phyloP scores from a whole-genome alignment of 2,113 vertebrate genomes.

The Onychorhynchus coronatus region DNA sequence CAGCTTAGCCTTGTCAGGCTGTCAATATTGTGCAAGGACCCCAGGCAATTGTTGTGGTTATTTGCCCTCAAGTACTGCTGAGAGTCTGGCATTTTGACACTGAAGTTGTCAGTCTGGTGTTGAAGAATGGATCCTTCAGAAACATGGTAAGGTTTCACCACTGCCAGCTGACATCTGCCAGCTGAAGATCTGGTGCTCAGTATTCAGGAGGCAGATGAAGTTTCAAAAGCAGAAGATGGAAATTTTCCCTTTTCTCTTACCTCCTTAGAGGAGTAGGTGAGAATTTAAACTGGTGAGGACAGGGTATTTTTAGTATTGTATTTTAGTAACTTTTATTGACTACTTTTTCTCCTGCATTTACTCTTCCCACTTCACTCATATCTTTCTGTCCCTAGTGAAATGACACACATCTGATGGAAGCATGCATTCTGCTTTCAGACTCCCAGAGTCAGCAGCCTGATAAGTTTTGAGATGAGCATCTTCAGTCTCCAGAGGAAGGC shows the following conservation, averaged over 20 bases:
- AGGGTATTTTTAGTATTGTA: neutral
- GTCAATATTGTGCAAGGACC: neutral
- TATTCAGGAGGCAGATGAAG: neutral
- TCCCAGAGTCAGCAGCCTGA: neutral
- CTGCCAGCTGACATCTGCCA: neutral
- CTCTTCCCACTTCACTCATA: neutral
- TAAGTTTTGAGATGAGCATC: neutral
- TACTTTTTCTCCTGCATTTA: neutral
- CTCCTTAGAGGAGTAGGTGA: neutral
- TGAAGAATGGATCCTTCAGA: neutral
- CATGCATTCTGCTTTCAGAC: neutral
- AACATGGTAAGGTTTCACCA: neutral
- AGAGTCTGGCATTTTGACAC: neutral
- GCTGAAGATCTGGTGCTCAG: neutral
- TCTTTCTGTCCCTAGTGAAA: neutral
- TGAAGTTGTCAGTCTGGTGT: neutral
- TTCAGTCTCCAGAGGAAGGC: neutral
- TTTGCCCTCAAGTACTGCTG: neutral
- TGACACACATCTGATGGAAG: neutral
- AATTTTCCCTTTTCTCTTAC: neutral
- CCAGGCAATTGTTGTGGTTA: neutral
- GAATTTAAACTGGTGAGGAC: neutral
- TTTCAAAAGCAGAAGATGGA: neutral
- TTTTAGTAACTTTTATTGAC: neutral
- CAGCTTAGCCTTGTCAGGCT: neutral